Base-by-base conservation (phyloP, 1,140 invertebrate genomes). In the Penaeus chinensis region DNA sequence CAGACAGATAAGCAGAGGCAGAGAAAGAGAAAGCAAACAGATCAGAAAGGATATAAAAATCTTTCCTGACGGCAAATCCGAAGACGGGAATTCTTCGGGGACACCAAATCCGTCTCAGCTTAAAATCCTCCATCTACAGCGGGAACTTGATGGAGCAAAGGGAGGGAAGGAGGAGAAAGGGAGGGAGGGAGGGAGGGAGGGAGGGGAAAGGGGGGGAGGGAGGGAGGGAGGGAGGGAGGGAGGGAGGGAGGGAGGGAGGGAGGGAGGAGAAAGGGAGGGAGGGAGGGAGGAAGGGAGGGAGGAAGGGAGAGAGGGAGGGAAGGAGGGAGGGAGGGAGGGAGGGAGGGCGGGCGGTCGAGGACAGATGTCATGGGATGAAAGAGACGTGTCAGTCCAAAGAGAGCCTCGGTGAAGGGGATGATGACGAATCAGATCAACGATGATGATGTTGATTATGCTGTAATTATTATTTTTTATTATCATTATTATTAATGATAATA, bases 221-320 rank as follows among this genome's bases (percentile, higher is more conserved):
- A 24, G 47, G n/a, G 79, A 65, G 84, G 62, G 79, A 65, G 79
- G 42, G 84, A 79, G 85, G 63, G 54, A 74, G 78, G 22, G 84
- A 42, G 37, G 7, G 42, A 24, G 47, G n/a, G 79, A 65, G 84
- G 62, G 79, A 65, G 79, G 32, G 84, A 60, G 66, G 84, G 19
- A 42, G 19, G 37, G 37, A 20, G 61, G 19, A 42, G 19, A 22
- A 22, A 20, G 61, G 42, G 60, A 20, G n/a, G 65, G 24, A 22
- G 20, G 16, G 0, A 13, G 18, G 13, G 32, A 24, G 32, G 24
- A 7, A 19, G 10, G 32, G 18, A 16, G 18, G 32, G 0, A 13
- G 13, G 13, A 16, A 2, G 7, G 22, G 37, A 42, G 65, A 82
- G 74, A 74, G 24, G 19, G 77, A 54, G 42, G 69, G 54, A 74